phyloP scores from a whole-genome alignment of 2,113 vertebrate species.

The Aythya baeri region DNA sequence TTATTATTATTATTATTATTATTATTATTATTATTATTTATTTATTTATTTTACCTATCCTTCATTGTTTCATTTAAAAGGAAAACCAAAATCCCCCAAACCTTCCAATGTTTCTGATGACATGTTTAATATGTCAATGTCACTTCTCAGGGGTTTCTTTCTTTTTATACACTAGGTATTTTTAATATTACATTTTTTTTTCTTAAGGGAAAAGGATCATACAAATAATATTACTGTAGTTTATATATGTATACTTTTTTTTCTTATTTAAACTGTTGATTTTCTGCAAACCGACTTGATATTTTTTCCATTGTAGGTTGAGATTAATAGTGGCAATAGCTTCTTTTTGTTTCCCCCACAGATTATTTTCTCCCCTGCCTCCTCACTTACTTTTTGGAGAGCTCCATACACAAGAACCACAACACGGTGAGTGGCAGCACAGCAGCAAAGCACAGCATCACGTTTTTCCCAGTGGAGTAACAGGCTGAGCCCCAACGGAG shows the following conservation, averaged over 20 bases:
- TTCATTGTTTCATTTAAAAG: neutral
- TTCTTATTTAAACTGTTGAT: neutral
- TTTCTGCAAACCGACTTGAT: neutral
- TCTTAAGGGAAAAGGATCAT: neutral
- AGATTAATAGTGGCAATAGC: neutral
- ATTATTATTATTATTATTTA: too few species aligned
- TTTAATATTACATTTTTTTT: neutral
- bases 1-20: neutral
- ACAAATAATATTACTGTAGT: neutral
- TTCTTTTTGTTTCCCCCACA: neutral
- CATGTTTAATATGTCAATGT: neutral
- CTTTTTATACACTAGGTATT: neutral
- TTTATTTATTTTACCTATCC: neutral
- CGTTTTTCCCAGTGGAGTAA: neutral
- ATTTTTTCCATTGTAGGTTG: neutral
- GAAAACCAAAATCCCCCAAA: neutral
- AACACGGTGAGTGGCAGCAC: fast-evolving
- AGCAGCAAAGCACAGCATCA: neutral
- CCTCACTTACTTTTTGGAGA: neutral
- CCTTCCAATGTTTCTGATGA: neutral
- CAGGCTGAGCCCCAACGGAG: neutral
- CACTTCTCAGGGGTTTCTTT: neutral
- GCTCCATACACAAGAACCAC: neutral
- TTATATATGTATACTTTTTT: neutral
- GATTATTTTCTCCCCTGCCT: neutral